Evolutionary conservation across 1,140 invertebrate genomes (phyloP).

Genomic region (Aphelenchoides besseyi): DNA sequence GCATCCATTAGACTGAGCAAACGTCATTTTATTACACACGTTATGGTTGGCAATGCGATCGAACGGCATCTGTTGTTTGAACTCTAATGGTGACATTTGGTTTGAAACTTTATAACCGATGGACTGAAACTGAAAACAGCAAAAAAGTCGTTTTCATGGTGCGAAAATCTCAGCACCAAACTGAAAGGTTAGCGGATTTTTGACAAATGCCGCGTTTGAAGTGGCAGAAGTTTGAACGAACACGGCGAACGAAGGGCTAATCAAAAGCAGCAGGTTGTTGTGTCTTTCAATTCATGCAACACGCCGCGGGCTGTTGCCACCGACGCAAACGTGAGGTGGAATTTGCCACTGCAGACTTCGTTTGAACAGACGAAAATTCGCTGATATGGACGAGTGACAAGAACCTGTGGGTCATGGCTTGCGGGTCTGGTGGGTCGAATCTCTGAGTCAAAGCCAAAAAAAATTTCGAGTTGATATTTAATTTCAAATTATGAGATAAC

Average conservation of each 20-base stretch:
- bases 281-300: neutral
- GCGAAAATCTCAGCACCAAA: neutral
- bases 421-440: neutral
- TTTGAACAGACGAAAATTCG: neutral
- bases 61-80: neutral
- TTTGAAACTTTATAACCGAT: neutral
- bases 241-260: neutral
- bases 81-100: neutral
- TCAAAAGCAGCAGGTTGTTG: neutral
- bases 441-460: neutral
- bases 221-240: neutral
- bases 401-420: neutral
- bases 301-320: neutral
- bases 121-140: neutral
- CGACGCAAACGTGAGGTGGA: slow-evolving; percentile 10
- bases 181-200: neutral
- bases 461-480: neutral
- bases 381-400: neutral
- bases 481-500: no score
- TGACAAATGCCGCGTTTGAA: slow-evolving; percentile 5
- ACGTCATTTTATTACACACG: neutral
- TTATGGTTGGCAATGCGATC: neutral
- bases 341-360: neutral
- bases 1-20: no score
- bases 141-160: neutral